A percentile compares a stretch with the other conserved stretches of the same genome.
Conservation (phyloP, 2,113 vertebrate species). For the Urocynchramus pylzowi region DNA sequence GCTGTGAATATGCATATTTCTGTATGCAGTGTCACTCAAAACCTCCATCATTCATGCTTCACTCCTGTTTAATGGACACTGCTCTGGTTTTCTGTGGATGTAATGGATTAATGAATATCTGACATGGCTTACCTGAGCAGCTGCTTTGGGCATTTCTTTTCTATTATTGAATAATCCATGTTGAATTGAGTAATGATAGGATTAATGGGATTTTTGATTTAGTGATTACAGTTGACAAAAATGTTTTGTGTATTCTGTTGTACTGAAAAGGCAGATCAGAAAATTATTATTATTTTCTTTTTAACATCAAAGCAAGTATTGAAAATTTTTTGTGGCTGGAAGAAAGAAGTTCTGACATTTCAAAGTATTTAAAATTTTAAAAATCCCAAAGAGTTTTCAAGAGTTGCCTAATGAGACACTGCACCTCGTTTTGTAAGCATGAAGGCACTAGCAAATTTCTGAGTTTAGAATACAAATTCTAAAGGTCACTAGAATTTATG, state of each 20-base stretch:
- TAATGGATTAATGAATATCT: conserved; percentile 24
- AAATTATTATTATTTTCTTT: background rate
- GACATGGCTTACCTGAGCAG: conserved; percentile 11
- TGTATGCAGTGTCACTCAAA: background rate
- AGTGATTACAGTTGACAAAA: conserved; percentile 14
- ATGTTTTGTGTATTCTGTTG: background rate
- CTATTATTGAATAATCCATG: background rate
- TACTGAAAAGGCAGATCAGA: conserved; percentile 8
- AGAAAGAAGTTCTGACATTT: background rate
- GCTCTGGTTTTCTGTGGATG: background rate
- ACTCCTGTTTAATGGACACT: background rate
- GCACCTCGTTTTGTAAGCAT: background rate
- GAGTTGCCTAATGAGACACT: background rate
- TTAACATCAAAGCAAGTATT: background rate
- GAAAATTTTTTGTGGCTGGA: background rate
- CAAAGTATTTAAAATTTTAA: background rate
- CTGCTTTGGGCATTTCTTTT: conserved; percentile 4
- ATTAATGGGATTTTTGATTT: conserved; percentile 37
- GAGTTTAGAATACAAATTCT: background rate
- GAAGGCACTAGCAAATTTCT: background rate
- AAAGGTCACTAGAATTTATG: background rate
- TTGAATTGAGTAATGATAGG: conserved; percentile 25
- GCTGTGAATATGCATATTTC: background rate
- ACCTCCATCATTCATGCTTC: background rate
- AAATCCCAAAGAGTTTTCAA: background rate